These are phyloP conservation scores for Pseudobourletiella spinata DNA, from an alignment of 1,140 invertebrate genomes.

Conservation along the genomic window DNA sequence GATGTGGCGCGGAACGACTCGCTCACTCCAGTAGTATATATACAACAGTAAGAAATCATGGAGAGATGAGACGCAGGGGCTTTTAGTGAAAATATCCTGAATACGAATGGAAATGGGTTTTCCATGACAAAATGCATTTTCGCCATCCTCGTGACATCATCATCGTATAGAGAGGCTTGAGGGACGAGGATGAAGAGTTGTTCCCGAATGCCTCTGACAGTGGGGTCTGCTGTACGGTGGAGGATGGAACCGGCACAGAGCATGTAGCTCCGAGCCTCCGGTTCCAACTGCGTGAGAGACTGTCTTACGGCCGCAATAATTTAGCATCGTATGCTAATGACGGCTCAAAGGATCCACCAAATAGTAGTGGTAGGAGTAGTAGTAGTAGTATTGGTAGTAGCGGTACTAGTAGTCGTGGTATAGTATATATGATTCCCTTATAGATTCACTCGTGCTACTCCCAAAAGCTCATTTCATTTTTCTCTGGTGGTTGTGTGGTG, in stretches of 20 bases:
- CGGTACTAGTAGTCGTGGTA: too few relatives aligned
- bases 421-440: too few relatives aligned
- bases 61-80: constrained; percentile 2
- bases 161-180: not conserved
- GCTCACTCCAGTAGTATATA: too few relatives aligned
- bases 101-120: constrained; percentile 12
- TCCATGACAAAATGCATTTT: constrained; percentile 7
- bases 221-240: not conserved
- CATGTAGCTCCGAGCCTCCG: constrained; percentile 8
- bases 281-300: not conserved
- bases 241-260: too few relatives aligned
- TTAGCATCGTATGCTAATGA: constrained; percentile 34
- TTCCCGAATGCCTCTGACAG: constrained; percentile 22
- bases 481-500: too few relatives aligned
- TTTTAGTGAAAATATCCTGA: constrained; percentile 20
- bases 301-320: constrained; percentile 24
- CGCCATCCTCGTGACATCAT: not conserved
- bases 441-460: too few relatives aligned
- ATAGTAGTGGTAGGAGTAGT: too few relatives aligned
- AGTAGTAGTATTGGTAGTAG: too few relatives aligned
- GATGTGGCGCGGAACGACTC: too few relatives aligned
- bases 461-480: constrained; percentile 1
- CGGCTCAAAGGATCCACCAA: constrained; percentile 10
- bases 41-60: not conserved
- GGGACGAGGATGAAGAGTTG: constrained; percentile 16